Percentiles rank a stretch among this genome's conserved stretches.
Conservation (phyloP, 1,140 invertebrate genomes). For the Vollenhovia emeryi region DNA sequence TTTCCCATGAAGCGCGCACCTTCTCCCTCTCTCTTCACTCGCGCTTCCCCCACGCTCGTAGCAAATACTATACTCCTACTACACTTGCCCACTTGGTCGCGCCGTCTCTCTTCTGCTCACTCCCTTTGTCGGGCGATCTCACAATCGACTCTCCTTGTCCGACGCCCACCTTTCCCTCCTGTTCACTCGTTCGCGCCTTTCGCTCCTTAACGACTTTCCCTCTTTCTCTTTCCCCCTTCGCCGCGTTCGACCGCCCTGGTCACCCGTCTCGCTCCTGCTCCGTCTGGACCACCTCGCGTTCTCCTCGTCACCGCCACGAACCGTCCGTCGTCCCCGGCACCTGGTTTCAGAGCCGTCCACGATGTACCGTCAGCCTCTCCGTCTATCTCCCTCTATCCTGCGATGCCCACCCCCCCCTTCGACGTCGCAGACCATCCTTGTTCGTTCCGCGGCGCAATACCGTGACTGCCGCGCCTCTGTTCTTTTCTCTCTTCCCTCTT, state of each 20-base stretch:
- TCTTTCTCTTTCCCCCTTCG: slow-evolving; percentile 26
- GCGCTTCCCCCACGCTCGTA: background rate
- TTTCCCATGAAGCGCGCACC: background rate
- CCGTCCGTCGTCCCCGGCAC: background rate
- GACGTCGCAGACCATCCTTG: slow-evolving; percentile 30
- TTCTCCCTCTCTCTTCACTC: slow-evolving; percentile 20
- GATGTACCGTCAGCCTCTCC: background rate
- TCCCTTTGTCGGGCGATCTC: background rate
- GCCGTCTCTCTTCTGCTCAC: slow-evolving; percentile 1
- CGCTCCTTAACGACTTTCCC: background rate
- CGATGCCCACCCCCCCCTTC: background rate
- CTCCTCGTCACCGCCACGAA: background rate
- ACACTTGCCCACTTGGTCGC: background rate
- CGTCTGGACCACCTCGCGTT: background rate
- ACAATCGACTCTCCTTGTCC: slow-evolving; percentile 1
- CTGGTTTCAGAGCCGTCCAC: slow-evolving; percentile 24
- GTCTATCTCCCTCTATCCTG: background rate
- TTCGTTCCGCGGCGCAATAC: slow-evolving; percentile 58
- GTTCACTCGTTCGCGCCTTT: slow-evolving; percentile 11
- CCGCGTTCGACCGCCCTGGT: background rate
- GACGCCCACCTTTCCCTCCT: slow-evolving; percentile 32
- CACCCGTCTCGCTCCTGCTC: background rate
- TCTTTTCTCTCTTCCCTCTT: slow-evolving; percentile 81
- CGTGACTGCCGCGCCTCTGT: slow-evolving; percentile 83
- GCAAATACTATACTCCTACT: slow-evolving; percentile 18